Base-by-base conservation (phyloP, 2,888 invertebrate genomes). In the Volucella inflata region DNA sequence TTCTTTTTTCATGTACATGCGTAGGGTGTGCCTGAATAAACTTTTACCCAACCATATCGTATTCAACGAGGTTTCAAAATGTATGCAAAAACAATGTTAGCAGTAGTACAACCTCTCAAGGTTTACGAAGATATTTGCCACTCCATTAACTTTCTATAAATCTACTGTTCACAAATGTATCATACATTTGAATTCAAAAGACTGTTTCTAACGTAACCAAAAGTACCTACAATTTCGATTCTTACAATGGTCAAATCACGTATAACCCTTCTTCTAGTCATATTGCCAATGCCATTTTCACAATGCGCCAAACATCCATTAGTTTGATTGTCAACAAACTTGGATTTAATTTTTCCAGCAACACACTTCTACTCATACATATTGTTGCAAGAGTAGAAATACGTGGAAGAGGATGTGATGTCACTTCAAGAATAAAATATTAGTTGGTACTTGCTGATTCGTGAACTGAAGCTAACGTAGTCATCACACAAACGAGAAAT, bases 271-370 rank as follows among this genome's bases (percentile, higher is more conserved):
- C 40, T 62, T 14, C 50, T 68, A 62, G 72, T 65, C 76, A 76
- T 81, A 80, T 50, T 68, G 60, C 51, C 62, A 72, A 68, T 67
- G 60, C 40, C 64, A 57, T 55, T 59, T 71, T 16, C 71, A 70
- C 80, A 74, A 83, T 81, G 81, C 76, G 57, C 76, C 62, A 77
- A 81, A 62, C 68, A 81, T 81, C 85, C 85, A 85, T 85, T 85
- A 85, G 85, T 81, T 62, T 81, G 85, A 85, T 85, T 85, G 85
- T 85, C 81, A 85, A 81, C 81, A 85, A 71, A 76, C 65, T 80
- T 76, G 79, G 64, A 55, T 75, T 71, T 75, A 75, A 80, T 68
- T 85, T 76, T 53, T 76, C 30, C 67, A 80, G 44, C 67, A 67
- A 57, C 76, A 67, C 68, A 62, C 76, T 68, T 75, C 16, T 60